Base-by-base conservation (phyloP, 2,113 vertebrate species). In the Herpetotheres cachinnans region DNA sequence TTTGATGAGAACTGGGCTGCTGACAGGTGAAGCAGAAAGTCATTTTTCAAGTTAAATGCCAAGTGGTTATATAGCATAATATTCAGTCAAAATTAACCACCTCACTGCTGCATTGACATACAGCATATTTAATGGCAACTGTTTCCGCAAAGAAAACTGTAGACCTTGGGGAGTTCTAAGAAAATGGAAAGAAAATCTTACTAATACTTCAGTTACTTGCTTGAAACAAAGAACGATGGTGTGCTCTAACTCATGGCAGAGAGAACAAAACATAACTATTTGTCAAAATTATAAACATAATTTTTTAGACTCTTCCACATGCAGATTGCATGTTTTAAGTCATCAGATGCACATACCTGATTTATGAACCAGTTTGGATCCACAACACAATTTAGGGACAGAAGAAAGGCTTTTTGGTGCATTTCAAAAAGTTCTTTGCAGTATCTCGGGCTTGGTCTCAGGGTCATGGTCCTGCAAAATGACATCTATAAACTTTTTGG, bases 21-120 rank as follows among this genome's bases (percentile, higher is more conserved):
- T 99, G 99, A 99, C 99, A 98, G 99, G 98, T 99, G 98, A 99
- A 99, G 99, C 99, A 99, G 99, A 99, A 99, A 99, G 98, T 98
- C 98, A 99, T 99, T 99, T 99, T 98, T 99, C 99, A 99, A 99
- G 99, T 99, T 99, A 99, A 99, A 99, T 99, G 99, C 99, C 99
- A 99, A 99, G 98, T 98, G 98, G 99, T 99, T 99, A 99, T 99
- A 99, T 98, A 99, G 99, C 98, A 99, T 99, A 99, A 99, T 98
- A 99, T 99, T 99, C 98, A 98, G 98, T 99, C 98, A 98, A 98
- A 99, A 99, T 99, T 99, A 99, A 99, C 98, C 98, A 98, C 98
- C 98, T 99, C 98, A 98, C 98, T 98, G 98, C 98, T 98, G 98
- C 98, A 97, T 98, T 98, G 99, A 99, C 98, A 98, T 98, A 98